Percentiles rank a stretch among this genome's conserved stretches.
Evolutionary conservation across 35 echinoderm and acorn worm genomes (phyloP).

Genomic region (Eucidaris tribuloides): DNA sequence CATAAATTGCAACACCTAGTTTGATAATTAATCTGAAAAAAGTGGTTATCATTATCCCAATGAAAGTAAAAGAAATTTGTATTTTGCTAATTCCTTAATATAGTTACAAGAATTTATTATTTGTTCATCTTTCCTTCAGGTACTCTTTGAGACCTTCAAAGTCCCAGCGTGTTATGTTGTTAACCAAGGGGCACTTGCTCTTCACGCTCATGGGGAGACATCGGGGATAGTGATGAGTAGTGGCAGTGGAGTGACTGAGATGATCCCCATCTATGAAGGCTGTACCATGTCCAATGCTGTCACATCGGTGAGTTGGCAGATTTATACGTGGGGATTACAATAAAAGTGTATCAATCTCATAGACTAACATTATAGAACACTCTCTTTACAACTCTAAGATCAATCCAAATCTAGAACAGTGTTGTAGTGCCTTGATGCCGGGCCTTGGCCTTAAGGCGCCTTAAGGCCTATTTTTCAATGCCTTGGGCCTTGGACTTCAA

Average conservation of each 20-base stretch:
- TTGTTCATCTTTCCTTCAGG: slow-evolving; percentile 11
- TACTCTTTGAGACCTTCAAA: slow-evolving; percentile 83
- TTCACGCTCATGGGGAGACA: slow-evolving; percentile 66
- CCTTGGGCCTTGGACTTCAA: no score
- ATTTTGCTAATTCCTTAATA: no score
- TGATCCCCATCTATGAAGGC: slow-evolving; percentile 73
- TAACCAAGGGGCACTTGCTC: slow-evolving; percentile 66
- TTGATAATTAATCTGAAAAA: not conserved
- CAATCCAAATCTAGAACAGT: no score
- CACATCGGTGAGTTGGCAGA: slow-evolving; percentile 50
- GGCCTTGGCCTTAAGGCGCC: no score
- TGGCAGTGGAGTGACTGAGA: slow-evolving; percentile 85
- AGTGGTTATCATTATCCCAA: not conserved
- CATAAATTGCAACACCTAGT: not conserved
- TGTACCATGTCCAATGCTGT: slow-evolving; percentile 66
- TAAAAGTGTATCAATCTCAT: not conserved
- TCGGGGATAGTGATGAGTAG: slow-evolving; percentile 84
- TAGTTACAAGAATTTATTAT: not conserved
- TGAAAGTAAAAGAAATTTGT: no score
- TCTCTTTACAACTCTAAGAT: not conserved
- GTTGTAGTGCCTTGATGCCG: no score
- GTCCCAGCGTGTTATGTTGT: slow-evolving; percentile 64
- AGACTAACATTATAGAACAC: not conserved
- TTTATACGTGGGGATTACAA: not conserved
- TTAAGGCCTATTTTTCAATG: no score